These are phyloP conservation scores for Metallyticus violacea DNA, from an alignment of 2,888 invertebrate genomes.

Conservation along the genomic window DNA sequence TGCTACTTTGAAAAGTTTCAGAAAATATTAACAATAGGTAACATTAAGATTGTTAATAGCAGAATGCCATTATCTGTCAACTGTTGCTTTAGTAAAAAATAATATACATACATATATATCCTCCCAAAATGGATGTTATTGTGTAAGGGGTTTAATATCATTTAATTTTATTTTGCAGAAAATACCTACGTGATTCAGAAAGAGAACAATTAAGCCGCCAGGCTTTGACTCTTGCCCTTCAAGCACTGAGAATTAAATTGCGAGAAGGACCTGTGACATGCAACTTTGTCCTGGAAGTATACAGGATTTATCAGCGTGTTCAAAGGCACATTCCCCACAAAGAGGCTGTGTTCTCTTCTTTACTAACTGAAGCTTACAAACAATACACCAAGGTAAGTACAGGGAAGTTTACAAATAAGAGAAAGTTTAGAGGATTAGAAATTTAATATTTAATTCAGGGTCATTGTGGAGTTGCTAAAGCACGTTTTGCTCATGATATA, in stretches of 20 bases:
- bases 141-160: no score
- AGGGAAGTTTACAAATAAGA: background rate
- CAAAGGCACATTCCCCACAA: slow-evolving; percentile 61
- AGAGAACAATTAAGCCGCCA: slow-evolving; percentile 76
- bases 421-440: no score
- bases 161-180: slow-evolving; percentile 49
- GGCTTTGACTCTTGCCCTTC: slow-evolving; percentile 70
- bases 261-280: slow-evolving; percentile 42
- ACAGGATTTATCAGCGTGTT: slow-evolving; percentile 65
- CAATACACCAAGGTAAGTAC: slow-evolving; percentile 54
- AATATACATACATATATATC: no score
- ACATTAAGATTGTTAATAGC: no score
- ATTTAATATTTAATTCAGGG: no score
- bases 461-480: background rate
- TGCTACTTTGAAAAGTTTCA: no score
- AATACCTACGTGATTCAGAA: slow-evolving; percentile 82
- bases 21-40: no score
- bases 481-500: background rate
- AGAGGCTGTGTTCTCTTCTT: slow-evolving; percentile 58
- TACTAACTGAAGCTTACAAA: slow-evolving; percentile 70
- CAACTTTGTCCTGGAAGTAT: slow-evolving; percentile 54
- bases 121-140: no score
- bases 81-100: no score
- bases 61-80: no score
- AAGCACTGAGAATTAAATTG: slow-evolving; percentile 55